phyloP scores from a whole-genome alignment of 2,113 vertebrate species.

The Thymallus thymallus region DNA sequence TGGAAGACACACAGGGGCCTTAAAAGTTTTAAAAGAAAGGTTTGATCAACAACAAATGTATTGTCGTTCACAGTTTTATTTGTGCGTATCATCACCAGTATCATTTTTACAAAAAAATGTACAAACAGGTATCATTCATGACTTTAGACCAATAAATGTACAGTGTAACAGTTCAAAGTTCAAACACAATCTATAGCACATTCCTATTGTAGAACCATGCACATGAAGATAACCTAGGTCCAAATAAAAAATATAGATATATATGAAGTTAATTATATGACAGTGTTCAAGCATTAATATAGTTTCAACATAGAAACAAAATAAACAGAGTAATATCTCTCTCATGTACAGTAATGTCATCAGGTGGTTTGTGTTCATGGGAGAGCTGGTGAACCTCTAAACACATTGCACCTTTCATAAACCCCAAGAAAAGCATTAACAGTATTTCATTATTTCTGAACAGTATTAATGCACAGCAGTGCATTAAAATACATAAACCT shows the following conservation, averaged over 20 bases:
- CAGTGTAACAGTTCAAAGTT: constrained; percentile 32
- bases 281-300: constrained; percentile 42
- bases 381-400: constrained; percentile 33
- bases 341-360: constrained; percentile 22
- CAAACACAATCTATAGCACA: constrained; percentile 62
- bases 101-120: constrained; percentile 70
- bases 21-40: constrained; percentile 34
- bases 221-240: constrained; percentile 39
- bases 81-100: constrained; percentile 30
- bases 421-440: constrained; percentile 4
- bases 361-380: constrained; percentile 21
- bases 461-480: constrained; percentile 38
- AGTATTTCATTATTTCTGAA: constrained; percentile 44
- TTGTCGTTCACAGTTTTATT: constrained; percentile 44
- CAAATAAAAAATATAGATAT: constrained; percentile 48
- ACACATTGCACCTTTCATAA: constrained; percentile 43
- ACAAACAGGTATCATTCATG: constrained; percentile 78
- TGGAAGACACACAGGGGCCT: constrained; percentile 17
- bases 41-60: constrained; percentile 54
- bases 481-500: constrained; percentile 39
- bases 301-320: not conserved
- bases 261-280: constrained; percentile 45
- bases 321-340: too few relatives aligned
- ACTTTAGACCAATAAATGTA: constrained; percentile 63
- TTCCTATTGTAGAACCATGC: constrained; percentile 69